Base-by-base conservation (phyloP, 2,797 vertebrate genomes). In the Propithecus perrieri region DNA sequence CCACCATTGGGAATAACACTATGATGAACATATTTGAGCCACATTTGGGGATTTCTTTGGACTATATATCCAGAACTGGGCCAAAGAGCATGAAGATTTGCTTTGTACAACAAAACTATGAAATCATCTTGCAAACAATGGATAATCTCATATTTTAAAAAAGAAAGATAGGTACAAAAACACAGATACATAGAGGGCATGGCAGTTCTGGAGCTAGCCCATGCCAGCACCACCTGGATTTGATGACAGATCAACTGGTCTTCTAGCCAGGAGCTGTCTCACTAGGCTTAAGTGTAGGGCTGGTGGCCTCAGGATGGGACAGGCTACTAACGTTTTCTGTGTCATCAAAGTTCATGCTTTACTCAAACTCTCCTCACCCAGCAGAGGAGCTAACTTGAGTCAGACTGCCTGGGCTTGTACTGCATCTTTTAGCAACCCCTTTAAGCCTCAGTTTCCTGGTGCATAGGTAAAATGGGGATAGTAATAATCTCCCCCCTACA, bases 121-220 rank as follows among this genome's bases (percentile, higher is more conserved):
- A 65, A 72, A 41, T 13, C 33, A 17, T 81, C 48, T 81, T 83
- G 38, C 22, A 94, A 94, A 92, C 18, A 48, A 61, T 30, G 38
- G 15, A 35, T 61, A 20, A 80, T 28, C 33, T 84, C 22, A 10
- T 55, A 50, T 35, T 71, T 20, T 10, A 46, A 50, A 33, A n/a
- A 65, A 38, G 11, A 74, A 57, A 46, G 11, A 55, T 53, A 48
- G 7, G 48, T 76, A 24, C 3, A 53, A 53, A 76, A 53, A 76
- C 53, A 13, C 33, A 35, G 48, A 35, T 4, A 53, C 33, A 53
- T 3, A 63, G 5, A 63, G 8, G 50, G 50, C 6, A 1, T 10
- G 57, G 5, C 41, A 43, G 33, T 10, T 76, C 30, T 48, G 57
- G 63, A 87, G n/a, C n/a, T 17, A 14, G n/a, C 24, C 30, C 5